Conservation (phyloP, 2,113 vertebrate genomes). For the Canis aureus region DNA sequence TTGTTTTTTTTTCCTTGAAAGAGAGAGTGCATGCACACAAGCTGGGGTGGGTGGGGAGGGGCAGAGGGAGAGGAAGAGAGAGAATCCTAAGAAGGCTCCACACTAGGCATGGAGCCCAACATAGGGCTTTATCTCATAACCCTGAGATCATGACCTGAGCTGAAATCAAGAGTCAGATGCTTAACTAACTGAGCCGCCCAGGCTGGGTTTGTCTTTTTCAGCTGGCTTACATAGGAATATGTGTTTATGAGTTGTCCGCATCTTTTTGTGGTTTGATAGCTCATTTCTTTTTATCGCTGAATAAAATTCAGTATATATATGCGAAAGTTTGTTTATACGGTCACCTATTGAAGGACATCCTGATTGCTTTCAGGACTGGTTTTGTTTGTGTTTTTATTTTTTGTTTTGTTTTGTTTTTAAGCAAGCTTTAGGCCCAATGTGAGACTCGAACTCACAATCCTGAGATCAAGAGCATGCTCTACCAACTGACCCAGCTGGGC, state of each 20-base stretch:
- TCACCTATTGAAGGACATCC: not conserved
- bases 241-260: not conserved
- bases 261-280: not conserved
- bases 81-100: not conserved
- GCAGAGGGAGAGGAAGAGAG: not conserved
- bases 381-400: too few relatives aligned
- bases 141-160: not conserved
- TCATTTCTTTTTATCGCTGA: not conserved
- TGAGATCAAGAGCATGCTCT: not conserved
- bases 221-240: not conserved
- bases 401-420: not conserved
- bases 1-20: not conserved
- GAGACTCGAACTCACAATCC: not conserved
- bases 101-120: not conserved
- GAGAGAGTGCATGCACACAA: not conserved
- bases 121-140: not conserved
- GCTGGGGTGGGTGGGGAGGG: not conserved
- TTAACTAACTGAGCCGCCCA: not conserved
- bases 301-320: not conserved
- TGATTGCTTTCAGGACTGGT: not conserved
- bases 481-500: not conserved
- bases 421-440: not conserved
- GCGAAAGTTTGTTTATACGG: not conserved
- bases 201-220: not conserved
- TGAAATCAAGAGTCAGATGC: not conserved